phyloP scores from a whole-genome alignment of 1,140 invertebrate genomes.

The Tribolium madens region DNA sequence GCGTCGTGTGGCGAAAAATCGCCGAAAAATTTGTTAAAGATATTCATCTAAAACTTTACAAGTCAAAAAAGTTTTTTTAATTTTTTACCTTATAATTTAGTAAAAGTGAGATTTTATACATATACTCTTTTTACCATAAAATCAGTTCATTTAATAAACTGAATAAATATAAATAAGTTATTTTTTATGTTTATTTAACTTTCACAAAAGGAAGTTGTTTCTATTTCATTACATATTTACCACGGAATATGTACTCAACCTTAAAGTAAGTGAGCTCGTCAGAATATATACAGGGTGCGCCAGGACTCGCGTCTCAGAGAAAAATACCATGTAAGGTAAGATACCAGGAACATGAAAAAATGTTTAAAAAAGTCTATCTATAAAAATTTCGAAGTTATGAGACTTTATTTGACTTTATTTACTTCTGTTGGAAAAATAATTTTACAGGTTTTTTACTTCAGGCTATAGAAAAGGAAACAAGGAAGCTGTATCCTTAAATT shows the following conservation, averaged over 20 bases:
- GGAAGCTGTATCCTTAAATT: no score
- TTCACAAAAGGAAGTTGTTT: neutral
- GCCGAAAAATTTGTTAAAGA: neutral
- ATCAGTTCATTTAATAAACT: neutral
- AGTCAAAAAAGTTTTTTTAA: neutral
- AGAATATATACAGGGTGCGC: no score
- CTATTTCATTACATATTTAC: neutral
- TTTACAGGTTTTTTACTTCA: no score
- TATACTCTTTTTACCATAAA: neutral
- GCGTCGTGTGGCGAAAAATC: neutral
- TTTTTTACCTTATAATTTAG: neutral
- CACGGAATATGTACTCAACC: neutral
- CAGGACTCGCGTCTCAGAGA: no score
- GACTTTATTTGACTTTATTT: no score
- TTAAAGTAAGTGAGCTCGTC: neutral
- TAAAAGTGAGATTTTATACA: neutral
- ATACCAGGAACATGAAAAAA: no score
- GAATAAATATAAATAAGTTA: neutral
- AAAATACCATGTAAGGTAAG: no score
- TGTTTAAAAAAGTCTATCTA: no score
- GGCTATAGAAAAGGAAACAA: no score
- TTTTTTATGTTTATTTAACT: neutral
- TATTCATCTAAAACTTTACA: neutral
- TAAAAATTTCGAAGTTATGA: no score
- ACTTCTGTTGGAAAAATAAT: no score